Base-by-base conservation (phyloP, 1,140 invertebrate species). In the Bombus waltoni region DNA sequence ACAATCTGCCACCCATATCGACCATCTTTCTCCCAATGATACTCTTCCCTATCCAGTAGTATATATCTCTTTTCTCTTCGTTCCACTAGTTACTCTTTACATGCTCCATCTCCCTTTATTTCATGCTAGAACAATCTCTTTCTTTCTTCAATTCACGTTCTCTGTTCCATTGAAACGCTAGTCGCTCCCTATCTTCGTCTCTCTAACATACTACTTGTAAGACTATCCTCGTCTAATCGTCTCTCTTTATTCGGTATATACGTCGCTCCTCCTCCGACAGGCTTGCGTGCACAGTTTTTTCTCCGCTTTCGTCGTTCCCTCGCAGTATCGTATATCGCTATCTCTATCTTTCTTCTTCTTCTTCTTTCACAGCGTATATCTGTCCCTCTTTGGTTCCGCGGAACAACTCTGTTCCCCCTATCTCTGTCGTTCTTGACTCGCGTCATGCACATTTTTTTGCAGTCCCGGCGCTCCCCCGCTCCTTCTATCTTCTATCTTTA, bases 231-330 rank as follows among this genome's bases (percentile, higher is more conserved):
- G 38, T 59, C 32, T 2, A 2, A 5, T 70, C 47, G 38, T 38
- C 6, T 1, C 1, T 73, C 65, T n/a, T 59, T 10, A 6, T 71
- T 47, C 13, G 1, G 2, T 66, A 13, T 28, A 35, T 71, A 44
- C 13, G 6, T 72, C 83, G 47, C 42, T 59, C 66, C 68, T 62
- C 42, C 42, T 72, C 77, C 68, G 15, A 40, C 83, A 73, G 38
- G 13, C 68, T 72, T 72, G 83, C 83, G 68, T 80, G 83, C 68
- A 79, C 68, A 65, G 25, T 32, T 79, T 78, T 77, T 81, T 62
- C 65, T 59, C 44, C 40, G 3, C 38, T 70, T 35, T 57, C 70
- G 57, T 38, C 9, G 73, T 71, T 81, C 59, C 57, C 83, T 81
- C 57, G 13, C 10, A 77, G 40, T 47, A 38, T 75, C 35, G 57